phyloP scores from a whole-genome alignment of 2,888 invertebrate genomes.

The Plebejus anna region DNA sequence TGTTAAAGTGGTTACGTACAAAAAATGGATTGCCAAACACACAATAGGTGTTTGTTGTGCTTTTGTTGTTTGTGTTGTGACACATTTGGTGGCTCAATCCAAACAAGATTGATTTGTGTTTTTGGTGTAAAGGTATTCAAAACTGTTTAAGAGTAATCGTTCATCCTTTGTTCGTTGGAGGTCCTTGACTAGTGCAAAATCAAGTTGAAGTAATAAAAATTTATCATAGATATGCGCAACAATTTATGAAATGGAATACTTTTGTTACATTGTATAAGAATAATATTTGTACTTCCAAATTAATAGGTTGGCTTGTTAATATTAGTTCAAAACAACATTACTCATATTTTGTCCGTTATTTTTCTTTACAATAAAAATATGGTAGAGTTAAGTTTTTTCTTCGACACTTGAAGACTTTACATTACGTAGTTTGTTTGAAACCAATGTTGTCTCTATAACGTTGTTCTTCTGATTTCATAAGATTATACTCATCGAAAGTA shows the following conservation, averaged over 20 bases:
- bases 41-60: constrained; percentile 33
- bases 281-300: background rate
- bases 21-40: constrained; percentile 40
- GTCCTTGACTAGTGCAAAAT: constrained; percentile 12
- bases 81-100: constrained; percentile 50
- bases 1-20: constrained; percentile 39
- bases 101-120: constrained; percentile 55
- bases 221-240: background rate
- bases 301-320: background rate
- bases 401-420: too few relatives aligned
- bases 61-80: constrained; percentile 50
- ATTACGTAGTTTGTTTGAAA: too few relatives aligned
- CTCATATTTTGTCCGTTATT: too few relatives aligned
- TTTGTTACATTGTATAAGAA: background rate
- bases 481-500: background rate
- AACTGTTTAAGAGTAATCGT: constrained; percentile 26
- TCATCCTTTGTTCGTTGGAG: constrained; percentile 24
- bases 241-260: background rate
- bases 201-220: background rate
- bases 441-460: too few relatives aligned
- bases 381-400: too few relatives aligned
- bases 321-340: too few relatives aligned
- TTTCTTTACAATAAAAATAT: background rate
- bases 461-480: background rate
- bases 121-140: constrained; percentile 39